Evolutionary conservation across 2,113 vertebrate genomes (phyloP), one percentile per base, ranked within the genome.

Genomic region (Scophthalmus maximus): DNA sequence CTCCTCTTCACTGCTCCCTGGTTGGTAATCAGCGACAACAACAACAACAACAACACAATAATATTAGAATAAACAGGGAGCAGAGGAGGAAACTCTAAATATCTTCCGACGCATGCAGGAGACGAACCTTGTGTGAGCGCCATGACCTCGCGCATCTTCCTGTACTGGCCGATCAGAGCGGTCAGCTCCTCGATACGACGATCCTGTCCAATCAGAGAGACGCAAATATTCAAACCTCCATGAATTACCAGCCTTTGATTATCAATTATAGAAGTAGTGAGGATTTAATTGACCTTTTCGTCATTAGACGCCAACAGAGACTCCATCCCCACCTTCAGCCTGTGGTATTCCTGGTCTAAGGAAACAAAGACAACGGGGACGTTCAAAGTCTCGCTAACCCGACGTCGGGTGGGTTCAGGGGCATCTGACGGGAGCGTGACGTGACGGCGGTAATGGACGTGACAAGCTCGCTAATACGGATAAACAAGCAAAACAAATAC

Each of bases 271-370:
- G n/a, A n/a, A n/a, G n/a, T n/a, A n/a, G n/a, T n/a, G n/a, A n/a
- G 3, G 1, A 6, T 46, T n/a, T 10, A 4, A 59, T 46, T 70
- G 76, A 98, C 97, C 95, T 99, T 99, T 71, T 99, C 96, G 62
- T 97, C 95, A 66, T 99, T 99, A 59, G 96, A 95, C 51, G 94
- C 92, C 63, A 98, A 64, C 74, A 99, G 79, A 0, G 95, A 93
- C 82, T 98, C 97, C 96, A 98, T 97, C 68, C 96, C 96, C 56
- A 94, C 88, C 91, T 97, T 98, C 87, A 99, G 50, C 30, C 94
- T 86, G 22, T 98, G 97, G 66, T 98, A 94, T 92, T 99, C 98
- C 88, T 97, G 95, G 89, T 98, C 97, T 99, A 82, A 76, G 38
- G 6, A 26, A 53, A 25, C 68, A 56, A 74, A 67, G 61, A 47